phyloP scores from a whole-genome alignment of 2,797 vertebrate genomes.

The Gadopsis marmoratus region DNA sequence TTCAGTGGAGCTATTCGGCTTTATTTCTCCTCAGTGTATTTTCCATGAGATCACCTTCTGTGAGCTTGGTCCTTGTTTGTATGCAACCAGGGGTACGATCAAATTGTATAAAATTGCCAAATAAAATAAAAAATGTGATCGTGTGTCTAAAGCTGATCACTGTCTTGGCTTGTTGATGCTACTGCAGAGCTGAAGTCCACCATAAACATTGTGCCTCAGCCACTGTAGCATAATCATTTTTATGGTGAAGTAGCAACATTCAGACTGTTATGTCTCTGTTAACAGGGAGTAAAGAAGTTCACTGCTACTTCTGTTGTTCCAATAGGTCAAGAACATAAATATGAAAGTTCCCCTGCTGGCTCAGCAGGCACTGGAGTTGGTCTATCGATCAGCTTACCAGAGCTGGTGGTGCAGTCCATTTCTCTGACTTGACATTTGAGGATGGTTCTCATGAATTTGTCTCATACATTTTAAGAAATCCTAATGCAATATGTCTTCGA shows the following conservation, averaged over 20 bases:
- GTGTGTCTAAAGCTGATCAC: neutral
- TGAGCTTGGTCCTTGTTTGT: neutral
- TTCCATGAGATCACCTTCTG: neutral
- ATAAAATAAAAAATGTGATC: neutral
- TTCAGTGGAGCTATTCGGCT: neutral
- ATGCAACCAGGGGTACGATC: neutral
- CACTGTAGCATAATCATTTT: neutral
- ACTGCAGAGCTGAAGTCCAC: neutral
- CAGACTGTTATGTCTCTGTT: slow-evolving; percentile 45
- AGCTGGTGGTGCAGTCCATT: slow-evolving; percentile 53
- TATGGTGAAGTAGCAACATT: slow-evolving; percentile 18
- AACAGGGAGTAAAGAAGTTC: slow-evolving; percentile 49
- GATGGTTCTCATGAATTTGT: slow-evolving; percentile 52
- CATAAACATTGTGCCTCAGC: slow-evolving; percentile 22
- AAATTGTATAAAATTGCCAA: too few species aligned
- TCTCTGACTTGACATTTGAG: slow-evolving; percentile 68
- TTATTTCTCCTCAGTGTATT: neutral
- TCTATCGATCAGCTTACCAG: slow-evolving; percentile 69
- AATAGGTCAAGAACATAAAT: slow-evolving; percentile 78
- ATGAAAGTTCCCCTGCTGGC: slow-evolving; percentile 73
- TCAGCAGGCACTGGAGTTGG: slow-evolving; percentile 59
- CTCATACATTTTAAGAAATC: slow-evolving; percentile 46
- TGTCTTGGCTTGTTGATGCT: slow-evolving; percentile 7
- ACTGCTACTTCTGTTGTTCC: slow-evolving; percentile 51
- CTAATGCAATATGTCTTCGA: slow-evolving; percentile 31